Evolutionary conservation across 64 coral and sea anemone genomes (phyloP), one percentile per base, ranked within the genome.

Genomic region (Montipora sp.): DNA sequence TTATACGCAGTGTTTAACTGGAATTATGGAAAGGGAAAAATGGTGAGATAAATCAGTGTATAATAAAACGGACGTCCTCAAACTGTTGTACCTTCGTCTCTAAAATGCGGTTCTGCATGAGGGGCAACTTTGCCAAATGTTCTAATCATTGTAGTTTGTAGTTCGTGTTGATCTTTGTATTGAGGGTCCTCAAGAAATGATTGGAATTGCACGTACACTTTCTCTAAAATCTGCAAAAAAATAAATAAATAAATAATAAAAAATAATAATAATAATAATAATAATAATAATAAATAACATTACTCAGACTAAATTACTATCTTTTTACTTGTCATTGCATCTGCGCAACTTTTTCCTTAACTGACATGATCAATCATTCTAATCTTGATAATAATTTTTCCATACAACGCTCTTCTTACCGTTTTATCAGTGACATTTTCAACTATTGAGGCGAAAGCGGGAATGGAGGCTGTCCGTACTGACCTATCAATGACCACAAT

Each of bases 181-280:
- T 95, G 91, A 3, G 96, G 96, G 44, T 98, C 96, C 76, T 95
- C 91, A 4, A 98, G 89, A 63, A 98, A 96, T 5, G 97, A 95
- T 73, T 98, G 94, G 74, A 98, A 98, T 80, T 98, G 97, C 66
- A 98, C 91, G 36, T 98, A 95, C 24, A 98, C 92, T 80, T 98
- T 98, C 23, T 98, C 97, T 71, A 98, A 87, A 89, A 98, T 92
- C 97, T 98, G 74, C 19, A 23, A 58, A 83, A 22, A 20, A 77
- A 48, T 84, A 8, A 19, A 88, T 15, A 58, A 27, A 24, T 0
- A 24, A 27, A 27, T 24, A 24, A 24, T 27, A 27, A 27, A 27
- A 1, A 27, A 27, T 27, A 27, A 27, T 27, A 27, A 36, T 36
- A 36, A 36, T 36, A 36, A 36, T 36, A 36, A 1, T 36, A 36